These are phyloP conservation scores for Aphaenogaster rudis DNA, from an alignment of 1,140 invertebrate species.

Conservation along the genomic window DNA sequence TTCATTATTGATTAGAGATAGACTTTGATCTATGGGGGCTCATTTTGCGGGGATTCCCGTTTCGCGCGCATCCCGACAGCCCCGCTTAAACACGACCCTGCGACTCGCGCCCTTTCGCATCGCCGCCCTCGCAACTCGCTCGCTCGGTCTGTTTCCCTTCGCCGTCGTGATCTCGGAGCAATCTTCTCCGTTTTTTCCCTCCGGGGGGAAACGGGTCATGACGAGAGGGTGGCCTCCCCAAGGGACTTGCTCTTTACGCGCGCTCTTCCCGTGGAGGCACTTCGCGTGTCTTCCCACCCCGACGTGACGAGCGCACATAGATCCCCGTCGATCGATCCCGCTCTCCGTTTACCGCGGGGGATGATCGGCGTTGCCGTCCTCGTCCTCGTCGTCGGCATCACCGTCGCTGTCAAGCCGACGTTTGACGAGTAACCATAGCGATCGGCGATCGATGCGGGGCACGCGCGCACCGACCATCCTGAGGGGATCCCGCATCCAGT, in stretches of 20 bases:
- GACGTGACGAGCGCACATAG: neutral
- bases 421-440: slow-evolving; percentile 82
- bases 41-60: neutral
- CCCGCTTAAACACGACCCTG: neutral
- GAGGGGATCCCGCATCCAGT: slow-evolving; percentile 29
- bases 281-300: neutral
- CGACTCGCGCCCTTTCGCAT: neutral
- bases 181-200: neutral
- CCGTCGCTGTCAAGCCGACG: slow-evolving; percentile 60
- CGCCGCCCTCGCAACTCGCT: slow-evolving; percentile 45
- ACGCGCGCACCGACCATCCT: slow-evolving; percentile 76
- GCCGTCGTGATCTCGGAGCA: slow-evolving; percentile 1
- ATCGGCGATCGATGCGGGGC: slow-evolving; percentile 82
- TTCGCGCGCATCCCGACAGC: neutral
- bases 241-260: neutral
- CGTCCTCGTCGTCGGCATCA: neutral
- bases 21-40: neutral
- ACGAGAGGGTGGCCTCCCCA: neutral
- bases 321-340: neutral
- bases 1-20: neutral
- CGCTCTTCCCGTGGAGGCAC: neutral
- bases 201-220: neutral
- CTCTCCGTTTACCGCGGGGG: neutral
- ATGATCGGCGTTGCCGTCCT: slow-evolving; percentile 42
- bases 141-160: slow-evolving; percentile 19